Evolutionary conservation across 2,797 vertebrate species (phyloP).

Genomic region (Cryptoblepharus egeriae): DNA sequence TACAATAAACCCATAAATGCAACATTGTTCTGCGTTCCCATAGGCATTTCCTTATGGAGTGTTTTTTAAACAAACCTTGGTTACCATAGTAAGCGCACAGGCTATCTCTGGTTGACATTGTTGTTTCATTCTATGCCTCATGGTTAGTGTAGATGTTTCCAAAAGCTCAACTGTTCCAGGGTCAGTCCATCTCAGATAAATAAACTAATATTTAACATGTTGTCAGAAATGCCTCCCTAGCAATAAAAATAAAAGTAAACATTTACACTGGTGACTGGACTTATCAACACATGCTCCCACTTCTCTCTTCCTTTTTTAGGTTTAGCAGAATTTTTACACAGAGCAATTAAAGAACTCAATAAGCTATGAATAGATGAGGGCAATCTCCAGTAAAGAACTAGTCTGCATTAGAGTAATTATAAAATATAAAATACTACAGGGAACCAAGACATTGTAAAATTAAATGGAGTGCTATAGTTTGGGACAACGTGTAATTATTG

Average conservation of each 20-base stretch:
- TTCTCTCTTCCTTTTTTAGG: conserved; percentile 3
- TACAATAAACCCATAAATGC: no score
- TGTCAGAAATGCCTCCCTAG: conserved; percentile 24
- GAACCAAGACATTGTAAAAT: not conserved
- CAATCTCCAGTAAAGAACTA: not conserved
- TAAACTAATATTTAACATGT: conserved; percentile 17
- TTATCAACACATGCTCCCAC: not conserved
- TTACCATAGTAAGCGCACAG: conserved; percentile 4
- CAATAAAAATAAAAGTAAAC: not conserved
- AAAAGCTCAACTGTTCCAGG: conserved; percentile 5
- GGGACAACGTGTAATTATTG: not conserved
- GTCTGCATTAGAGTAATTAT: not conserved
- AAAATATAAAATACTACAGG: not conserved
- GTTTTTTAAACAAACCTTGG: conserved; percentile 29
- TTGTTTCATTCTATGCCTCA: conserved; percentile 24
- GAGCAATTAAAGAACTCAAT: conserved; percentile 10
- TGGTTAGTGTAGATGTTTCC: not conserved
- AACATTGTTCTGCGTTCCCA: no score
- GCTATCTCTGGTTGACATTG: conserved; percentile 23
- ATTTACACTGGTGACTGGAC: not conserved
- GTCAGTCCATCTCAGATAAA: not conserved
- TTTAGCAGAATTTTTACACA: conserved; percentile 14
- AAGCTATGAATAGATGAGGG: not conserved
- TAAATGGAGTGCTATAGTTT: not conserved
- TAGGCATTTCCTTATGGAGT: not conserved